These are phyloP conservation scores for Notospermus geniculatus DNA, from an alignment of 1,140 invertebrate species.

Conservation along the genomic window DNA sequence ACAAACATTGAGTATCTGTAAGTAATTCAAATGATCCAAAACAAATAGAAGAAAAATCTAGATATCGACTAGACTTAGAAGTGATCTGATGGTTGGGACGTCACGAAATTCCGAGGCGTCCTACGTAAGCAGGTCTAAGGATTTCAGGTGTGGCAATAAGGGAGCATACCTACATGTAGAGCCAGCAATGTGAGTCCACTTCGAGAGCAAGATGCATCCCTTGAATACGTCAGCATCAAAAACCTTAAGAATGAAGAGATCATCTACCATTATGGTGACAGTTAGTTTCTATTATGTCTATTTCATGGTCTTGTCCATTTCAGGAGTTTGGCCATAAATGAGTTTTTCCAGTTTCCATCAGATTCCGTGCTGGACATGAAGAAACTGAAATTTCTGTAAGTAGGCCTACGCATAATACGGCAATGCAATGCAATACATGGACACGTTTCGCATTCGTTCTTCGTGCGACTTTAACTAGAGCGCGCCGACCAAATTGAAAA, in stretches of 20 bases:
- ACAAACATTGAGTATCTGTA: neutral
- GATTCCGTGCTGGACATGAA: neutral
- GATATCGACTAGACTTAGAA: neutral
- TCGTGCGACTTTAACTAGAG: neutral
- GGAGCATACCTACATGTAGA: neutral
- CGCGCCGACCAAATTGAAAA: neutral
- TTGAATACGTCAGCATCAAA: too few species aligned
- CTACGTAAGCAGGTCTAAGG: neutral
- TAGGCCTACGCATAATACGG: neutral
- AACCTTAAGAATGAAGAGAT: too few species aligned
- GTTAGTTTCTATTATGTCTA: too few species aligned
- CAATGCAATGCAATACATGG: neutral
- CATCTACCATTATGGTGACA: too few species aligned
- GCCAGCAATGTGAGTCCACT: neutral
- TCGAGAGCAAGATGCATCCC: too few species aligned
- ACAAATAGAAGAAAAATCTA: neutral
- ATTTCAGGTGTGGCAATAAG: neutral
- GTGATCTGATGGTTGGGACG: neutral
- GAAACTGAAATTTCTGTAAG: slow-evolving; percentile 9
- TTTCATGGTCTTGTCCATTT: neutral
- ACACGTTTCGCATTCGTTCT: neutral
- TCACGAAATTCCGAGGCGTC: neutral
- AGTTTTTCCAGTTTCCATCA: slow-evolving; percentile 3
- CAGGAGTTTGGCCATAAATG: slow-evolving; percentile 1
- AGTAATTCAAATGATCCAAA: neutral